phyloP scores from a whole-genome alignment of 2,113 vertebrate species.

The Cathartes aura region DNA sequence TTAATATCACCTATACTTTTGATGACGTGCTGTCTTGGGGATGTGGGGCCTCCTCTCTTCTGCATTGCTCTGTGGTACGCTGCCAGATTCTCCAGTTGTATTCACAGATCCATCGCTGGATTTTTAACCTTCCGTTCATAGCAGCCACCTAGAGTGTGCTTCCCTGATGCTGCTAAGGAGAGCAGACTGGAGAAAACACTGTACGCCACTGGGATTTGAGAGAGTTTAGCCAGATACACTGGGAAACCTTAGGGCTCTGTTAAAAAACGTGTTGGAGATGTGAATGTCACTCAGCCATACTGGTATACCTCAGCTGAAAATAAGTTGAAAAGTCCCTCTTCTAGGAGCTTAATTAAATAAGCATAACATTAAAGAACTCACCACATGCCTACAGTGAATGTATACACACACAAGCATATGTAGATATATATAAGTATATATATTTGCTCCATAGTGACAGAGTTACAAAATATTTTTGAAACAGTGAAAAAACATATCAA shows the following conservation, averaged over 20 bases:
- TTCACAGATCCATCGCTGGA: neutral
- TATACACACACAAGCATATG: neutral
- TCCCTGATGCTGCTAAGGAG: neutral
- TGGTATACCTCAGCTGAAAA: neutral
- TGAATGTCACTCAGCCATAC: neutral
- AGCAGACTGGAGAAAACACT: neutral
- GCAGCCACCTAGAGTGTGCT: neutral
- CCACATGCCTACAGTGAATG: neutral
- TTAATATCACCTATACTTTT: neutral
- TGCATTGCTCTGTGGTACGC: neutral
- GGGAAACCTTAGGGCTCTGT: neutral
- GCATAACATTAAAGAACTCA: neutral
- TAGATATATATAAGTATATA: neutral
- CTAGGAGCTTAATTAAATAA: neutral
- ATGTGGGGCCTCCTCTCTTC: neutral
- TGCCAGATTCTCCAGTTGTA: neutral
- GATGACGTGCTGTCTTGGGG: accelerated
- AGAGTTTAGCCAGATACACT: neutral
- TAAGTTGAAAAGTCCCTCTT: neutral
- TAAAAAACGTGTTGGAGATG: neutral
- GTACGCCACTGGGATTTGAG: neutral
- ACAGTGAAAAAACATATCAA: neutral
- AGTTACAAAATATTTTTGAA: neutral
- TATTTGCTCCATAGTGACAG: neutral
- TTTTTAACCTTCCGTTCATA: neutral